Percentiles rank a stretch among this genome's conserved stretches.
These are phyloP conservation scores for Zaprionus taronus DNA, from an alignment of 1,140 invertebrate species.

Conservation along the genomic window DNA sequence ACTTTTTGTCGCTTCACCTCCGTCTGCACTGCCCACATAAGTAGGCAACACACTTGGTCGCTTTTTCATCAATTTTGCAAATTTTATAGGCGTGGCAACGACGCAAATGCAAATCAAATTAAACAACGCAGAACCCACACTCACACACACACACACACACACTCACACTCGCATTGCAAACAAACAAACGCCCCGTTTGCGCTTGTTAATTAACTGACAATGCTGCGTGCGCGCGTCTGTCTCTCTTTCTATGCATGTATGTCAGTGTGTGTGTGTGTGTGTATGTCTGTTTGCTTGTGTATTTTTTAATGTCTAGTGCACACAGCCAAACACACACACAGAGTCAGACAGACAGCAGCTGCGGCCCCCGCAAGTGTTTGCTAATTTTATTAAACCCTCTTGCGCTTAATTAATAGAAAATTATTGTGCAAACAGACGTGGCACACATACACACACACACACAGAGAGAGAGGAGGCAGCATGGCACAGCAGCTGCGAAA, in stretches of 20 bases:
- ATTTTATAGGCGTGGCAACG: slow-evolving; percentile 13
- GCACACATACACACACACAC: slow-evolving; percentile 27
- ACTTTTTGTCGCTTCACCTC: neutral
- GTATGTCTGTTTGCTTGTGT: slow-evolving; percentile 27
- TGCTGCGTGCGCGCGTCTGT: slow-evolving; percentile 15
- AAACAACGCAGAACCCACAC: slow-evolving; percentile 35
- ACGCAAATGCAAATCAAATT: slow-evolving; percentile 72
- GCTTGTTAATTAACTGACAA: slow-evolving; percentile 80
- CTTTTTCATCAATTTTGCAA: slow-evolving; percentile 15
- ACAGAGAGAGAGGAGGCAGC: slow-evolving; percentile 1
- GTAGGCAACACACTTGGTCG: slow-evolving; percentile 39
- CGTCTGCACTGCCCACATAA: slow-evolving; percentile 33
- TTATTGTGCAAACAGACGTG: slow-evolving; percentile 67
- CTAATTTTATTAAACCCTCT: slow-evolving; percentile 76
- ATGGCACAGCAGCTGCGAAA: slow-evolving; percentile 43
- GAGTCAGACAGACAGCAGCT: slow-evolving; percentile 15
- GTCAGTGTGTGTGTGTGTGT: slow-evolving; percentile 5
- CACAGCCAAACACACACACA: neutral
- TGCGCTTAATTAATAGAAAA: slow-evolving; percentile 82
- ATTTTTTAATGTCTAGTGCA: slow-evolving; percentile 51
- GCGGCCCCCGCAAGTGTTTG: slow-evolving; percentile 69
- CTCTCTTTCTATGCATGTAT: neutral
- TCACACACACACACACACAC: neutral
- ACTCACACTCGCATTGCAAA: slow-evolving; percentile 11
- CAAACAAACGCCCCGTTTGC: slow-evolving; percentile 46